Evolutionary conservation across 2,797 vertebrate genomes (phyloP), one percentile per base, ranked within the genome.

Genomic region (Poeciliopsis presidionis): DNA sequence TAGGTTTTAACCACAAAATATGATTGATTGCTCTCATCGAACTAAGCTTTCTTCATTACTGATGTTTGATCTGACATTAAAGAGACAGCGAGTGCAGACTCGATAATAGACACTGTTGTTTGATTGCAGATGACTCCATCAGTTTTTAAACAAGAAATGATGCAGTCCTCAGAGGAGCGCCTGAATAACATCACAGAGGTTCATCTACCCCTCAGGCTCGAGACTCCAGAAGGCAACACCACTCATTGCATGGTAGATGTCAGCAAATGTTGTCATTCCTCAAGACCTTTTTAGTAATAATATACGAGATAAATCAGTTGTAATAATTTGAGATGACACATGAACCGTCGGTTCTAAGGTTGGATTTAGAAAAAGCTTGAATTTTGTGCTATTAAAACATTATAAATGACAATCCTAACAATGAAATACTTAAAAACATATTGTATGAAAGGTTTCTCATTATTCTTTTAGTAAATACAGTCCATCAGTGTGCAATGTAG

Each of bases 111-210:
- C 49, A 59, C 63, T 86, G 43, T 49, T 41, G 55, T 91, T 89
- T 75, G 39, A 72, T 95, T 96, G 79, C 93, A 98, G 97, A 81
- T 97, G 82, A 96, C 91, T 73, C 97, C 97, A 69, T 97, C 97
- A 46, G 94, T 93, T 79, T 98, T 96, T 83, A 89, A 95, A 80
- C 96, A 95, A 85, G 94, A 97, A 93, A 97, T 97, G 96, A 93
- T 96, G 74, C 96, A 96, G 39, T 95, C 93, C 28, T 96, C 96
- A 0, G 93, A 96, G 86, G 94, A 97, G 89, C 95, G 91, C 74
- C 81, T 96, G 88, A 93, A 92, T 46, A 95, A 85, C 79, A 96
- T 91, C 14, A 84, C 22, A 2, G 78, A 95, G 77, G 90, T 94
- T 77, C 93, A 92, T 67, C 92, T 74, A 0, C 96, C 96, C 16